Evolutionary conservation across 2,797 vertebrate genomes (phyloP).

Genomic region (Anableps anableps): DNA sequence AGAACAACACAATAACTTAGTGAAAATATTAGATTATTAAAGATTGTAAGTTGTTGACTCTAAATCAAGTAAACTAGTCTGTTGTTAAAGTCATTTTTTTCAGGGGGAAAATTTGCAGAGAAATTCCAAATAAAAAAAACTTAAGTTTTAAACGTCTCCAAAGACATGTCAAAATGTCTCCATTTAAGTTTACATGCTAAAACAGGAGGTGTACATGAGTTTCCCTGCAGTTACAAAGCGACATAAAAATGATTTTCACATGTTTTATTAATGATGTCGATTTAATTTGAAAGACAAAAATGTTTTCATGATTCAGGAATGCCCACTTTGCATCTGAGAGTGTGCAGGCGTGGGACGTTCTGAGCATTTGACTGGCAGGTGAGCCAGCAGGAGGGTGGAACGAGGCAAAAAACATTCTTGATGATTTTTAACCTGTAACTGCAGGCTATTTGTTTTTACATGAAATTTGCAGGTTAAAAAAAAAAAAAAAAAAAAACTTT

Average conservation of each 20-base stretch:
- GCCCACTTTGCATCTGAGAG: conserved; percentile 8
- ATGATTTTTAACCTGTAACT: conserved; percentile 39
- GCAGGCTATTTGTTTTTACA: conserved; percentile 11
- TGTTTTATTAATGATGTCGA: conserved; percentile 36
- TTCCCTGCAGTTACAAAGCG: conserved; percentile 2
- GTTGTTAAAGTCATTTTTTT: neutral
- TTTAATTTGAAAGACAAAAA: conserved; percentile 14
- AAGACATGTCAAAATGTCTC: conserved; percentile 1
- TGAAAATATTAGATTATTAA: neutral
- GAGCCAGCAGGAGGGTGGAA: conserved; percentile 41
- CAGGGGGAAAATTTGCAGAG: neutral
- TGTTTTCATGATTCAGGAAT: conserved; percentile 4
- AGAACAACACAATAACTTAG: neutral
- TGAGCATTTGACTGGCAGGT: conserved; percentile 58
- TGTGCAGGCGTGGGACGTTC: conserved; percentile 32
- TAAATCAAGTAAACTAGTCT: neutral
- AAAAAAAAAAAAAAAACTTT: conserved; percentile 10
- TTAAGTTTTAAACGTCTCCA: neutral
- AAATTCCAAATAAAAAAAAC: neutral
- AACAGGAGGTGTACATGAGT: neutral
- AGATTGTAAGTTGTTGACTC: neutral
- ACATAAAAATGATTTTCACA: conserved; percentile 23
- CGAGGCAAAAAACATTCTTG: conserved; percentile 10
- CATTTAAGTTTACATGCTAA: neutral
- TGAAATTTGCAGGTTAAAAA: conserved; percentile 8